Percentiles rank a stretch among this genome's conserved stretches.
These are phyloP conservation scores for Morpho deidamia DNA, from an alignment of 2,888 invertebrate genomes.

Conservation along the genomic window DNA sequence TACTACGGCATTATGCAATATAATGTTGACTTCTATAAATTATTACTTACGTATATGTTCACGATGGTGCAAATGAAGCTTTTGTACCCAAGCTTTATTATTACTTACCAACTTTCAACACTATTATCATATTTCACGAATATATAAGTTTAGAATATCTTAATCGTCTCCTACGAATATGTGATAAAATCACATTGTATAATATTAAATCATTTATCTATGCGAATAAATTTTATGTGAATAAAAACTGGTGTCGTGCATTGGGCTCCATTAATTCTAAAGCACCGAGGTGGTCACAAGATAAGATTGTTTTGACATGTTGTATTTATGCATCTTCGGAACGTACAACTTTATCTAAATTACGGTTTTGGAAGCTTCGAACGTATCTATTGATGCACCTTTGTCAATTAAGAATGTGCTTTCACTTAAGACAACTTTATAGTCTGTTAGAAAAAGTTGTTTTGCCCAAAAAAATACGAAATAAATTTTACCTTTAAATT, in stretches of 20 bases:
- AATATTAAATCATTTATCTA: slow-evolving; percentile 20
- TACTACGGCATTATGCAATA: no score
- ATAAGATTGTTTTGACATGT: slow-evolving; percentile 65
- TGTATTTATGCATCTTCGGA: slow-evolving; percentile 64
- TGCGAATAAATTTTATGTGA: slow-evolving; percentile 28
- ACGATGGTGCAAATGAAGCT: no score
- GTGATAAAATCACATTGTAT: slow-evolving; percentile 7
- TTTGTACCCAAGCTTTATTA: no score
- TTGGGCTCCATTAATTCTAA: slow-evolving; percentile 58
- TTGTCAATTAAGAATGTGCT: slow-evolving; percentile 53
- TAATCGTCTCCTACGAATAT: neutral
- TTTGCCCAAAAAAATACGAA: no score
- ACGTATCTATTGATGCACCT: slow-evolving; percentile 49
- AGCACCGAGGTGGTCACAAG: slow-evolving; percentile 65
- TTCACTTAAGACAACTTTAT: slow-evolving; percentile 29
- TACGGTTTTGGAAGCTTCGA: slow-evolving; percentile 64
- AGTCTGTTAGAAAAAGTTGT: slow-evolving; percentile 11
- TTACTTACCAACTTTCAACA: no score
- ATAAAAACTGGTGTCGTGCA: slow-evolving; percentile 45
- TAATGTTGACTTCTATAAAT: no score
- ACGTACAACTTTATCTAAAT: slow-evolving; percentile 68
- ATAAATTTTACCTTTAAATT: no score
- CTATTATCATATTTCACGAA: no score
- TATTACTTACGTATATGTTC: no score
- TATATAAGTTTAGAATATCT: neutral